Evolutionary conservation across 2,113 vertebrate species (phyloP).

Genomic region (Hymenochirus boettgeri): DNA sequence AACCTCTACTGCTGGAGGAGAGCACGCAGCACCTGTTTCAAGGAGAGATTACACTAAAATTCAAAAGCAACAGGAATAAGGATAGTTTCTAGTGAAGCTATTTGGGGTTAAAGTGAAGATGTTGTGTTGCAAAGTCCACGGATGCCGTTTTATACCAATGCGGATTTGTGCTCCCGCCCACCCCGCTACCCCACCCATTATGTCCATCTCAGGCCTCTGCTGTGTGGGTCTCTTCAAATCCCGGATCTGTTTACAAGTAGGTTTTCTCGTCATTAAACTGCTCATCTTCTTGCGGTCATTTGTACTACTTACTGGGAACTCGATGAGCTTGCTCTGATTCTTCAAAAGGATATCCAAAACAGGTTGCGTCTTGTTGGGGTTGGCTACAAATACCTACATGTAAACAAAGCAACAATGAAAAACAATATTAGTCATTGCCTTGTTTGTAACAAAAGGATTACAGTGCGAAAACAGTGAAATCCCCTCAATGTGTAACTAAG

Average conservation of each 20-base stretch:
- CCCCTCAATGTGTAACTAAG: no score
- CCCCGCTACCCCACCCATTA: constrained; percentile 52
- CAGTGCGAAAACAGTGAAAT: no score
- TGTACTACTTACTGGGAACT: constrained; percentile 97
- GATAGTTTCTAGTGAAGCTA: constrained; percentile 65
- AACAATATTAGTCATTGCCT: no score
- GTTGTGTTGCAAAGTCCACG: constrained; percentile 35
- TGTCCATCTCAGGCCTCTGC: constrained; percentile 82
- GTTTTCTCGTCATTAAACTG: constrained; percentile 98
- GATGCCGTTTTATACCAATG: constrained; percentile 78
- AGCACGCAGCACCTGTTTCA: constrained; percentile 37
- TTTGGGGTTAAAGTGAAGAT: constrained; percentile 65
- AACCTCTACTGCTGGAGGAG: constrained; percentile 14
- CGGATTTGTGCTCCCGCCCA: constrained; percentile 69
- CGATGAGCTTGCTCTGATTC: constrained; percentile 95
- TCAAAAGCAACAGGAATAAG: constrained; percentile 53
- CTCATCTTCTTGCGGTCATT: constrained; percentile 93
- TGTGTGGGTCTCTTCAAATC: constrained; percentile 93
- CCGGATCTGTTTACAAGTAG: constrained; percentile 97
- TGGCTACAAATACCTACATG: constrained; percentile 97
- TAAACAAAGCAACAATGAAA: no score
- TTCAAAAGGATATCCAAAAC: constrained; percentile 96
- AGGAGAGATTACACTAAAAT: constrained; percentile 73
- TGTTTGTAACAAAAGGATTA: no score
- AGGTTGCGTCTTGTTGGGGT: constrained; percentile 94